Base-by-base conservation (phyloP, 64 coral and sea anemone species). In the Montipora sp. region DNA sequence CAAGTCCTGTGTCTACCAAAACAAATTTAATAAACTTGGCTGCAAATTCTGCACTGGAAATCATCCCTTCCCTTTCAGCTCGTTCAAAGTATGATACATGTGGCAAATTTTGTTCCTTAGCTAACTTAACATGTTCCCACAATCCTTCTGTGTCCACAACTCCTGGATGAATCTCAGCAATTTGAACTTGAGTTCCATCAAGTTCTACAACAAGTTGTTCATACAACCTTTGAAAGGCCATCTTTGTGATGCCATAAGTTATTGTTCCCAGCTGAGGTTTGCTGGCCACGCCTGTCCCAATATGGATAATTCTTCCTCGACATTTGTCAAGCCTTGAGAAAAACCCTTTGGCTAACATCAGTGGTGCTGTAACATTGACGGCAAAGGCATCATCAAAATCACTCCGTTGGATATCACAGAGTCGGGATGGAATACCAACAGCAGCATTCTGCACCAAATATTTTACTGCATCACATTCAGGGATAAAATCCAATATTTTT, bases 11-110 rank as follows among this genome's bases (percentile, higher is more conserved):
- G 14, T 77, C 65, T 11, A 94, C 75, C 47, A 94, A 77, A 78
- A 94, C 93, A 90, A 94, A 94, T 48, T 59, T 94, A 55, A 94
- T 83, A 84, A 94, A 90, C 59, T 90, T 94, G 7, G 93, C 87
- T 43, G 77, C 88, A 77, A 90, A 59, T 60, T 85, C 93, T 84
- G 93, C 72, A 27, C 23, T 90, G 2, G 67, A 23, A 43, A 94
- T 90, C 27, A 77, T 90, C n/a, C 87, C 69, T 84, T 94, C 93
- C 21, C 90, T 84, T 81, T 94, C 72, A 63, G 84, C 79, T 10
- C 55, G 7, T 75, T 89, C 93, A 84, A 94, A 94, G 67, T 94
- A 94, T 7, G 87, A 72, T 10, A 94, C 87, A 77, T 94, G 93
- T 16, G 93, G 93, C 18, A 94, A 66, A 14, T 84, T 50, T 18